Percentiles rank a stretch among this genome's conserved stretches.
Evolutionary conservation across 2,888 invertebrate genomes (phyloP).

Genomic region (Microctonus brassicae): DNA sequence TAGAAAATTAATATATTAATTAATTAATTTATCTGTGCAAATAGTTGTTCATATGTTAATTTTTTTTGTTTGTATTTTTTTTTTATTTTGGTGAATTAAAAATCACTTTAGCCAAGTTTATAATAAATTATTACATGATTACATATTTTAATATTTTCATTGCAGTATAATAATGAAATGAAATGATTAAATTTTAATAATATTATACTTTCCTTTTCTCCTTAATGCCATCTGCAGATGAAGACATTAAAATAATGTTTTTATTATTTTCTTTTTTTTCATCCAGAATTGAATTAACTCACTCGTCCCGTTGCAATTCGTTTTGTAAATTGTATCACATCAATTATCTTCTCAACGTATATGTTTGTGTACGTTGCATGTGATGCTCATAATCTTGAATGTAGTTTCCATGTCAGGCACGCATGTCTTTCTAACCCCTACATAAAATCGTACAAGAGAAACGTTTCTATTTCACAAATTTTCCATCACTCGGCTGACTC

Average conservation of each 20-base stretch:
- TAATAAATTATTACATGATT: neutral
- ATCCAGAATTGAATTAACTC: neutral
- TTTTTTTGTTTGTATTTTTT: too few relatives aligned
- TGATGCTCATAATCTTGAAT: conserved; percentile 10
- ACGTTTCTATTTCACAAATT: conserved; percentile 56
- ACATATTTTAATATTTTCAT: neutral
- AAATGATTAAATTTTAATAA: neutral
- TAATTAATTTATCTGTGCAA: too few relatives aligned
- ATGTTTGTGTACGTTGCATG: too few relatives aligned
- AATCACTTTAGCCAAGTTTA: too few relatives aligned
- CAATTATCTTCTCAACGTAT: conserved; percentile 17
- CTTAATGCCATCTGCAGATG: neutral
- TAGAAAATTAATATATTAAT: too few relatives aligned
- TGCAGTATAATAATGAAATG: neutral
- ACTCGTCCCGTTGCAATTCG: neutral
- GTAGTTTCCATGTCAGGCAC: neutral
- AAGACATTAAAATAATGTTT: neutral
- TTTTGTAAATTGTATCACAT: neutral
- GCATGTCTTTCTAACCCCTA: neutral
- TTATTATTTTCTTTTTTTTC: neutral
- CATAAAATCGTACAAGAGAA: neutral
- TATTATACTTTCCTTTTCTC: neutral
- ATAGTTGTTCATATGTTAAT: neutral
- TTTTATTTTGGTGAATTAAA: too few relatives aligned
- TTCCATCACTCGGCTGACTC: conserved; percentile 47